Evolutionary conservation across 2,888 invertebrate genomes (phyloP).

Genomic region (Cyaniris semiargus): DNA sequence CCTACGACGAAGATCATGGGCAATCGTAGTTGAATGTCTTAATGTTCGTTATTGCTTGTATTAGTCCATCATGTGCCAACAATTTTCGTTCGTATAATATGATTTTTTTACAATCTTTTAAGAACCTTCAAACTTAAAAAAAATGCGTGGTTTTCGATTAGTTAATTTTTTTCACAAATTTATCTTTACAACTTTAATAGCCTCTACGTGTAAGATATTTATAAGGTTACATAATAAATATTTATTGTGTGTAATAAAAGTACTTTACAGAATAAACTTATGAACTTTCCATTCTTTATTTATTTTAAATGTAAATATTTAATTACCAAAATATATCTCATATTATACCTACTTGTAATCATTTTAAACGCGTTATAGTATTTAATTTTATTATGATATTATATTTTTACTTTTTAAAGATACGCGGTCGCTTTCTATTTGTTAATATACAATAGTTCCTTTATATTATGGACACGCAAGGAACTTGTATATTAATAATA

Average conservation of each 20-base stretch:
- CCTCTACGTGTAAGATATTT: neutral
- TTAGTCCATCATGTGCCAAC: neutral
- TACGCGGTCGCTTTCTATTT: neutral
- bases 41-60: neutral
- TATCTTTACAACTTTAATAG: neutral
- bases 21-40: neutral
- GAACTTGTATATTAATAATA: neutral
- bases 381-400: neutral
- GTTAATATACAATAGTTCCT: constrained; percentile 9
- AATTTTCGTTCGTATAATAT: neutral
- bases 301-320: constrained; percentile 3
- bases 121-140: neutral
- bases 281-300: neutral
- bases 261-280: neutral
- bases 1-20: neutral
- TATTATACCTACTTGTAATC: neutral
- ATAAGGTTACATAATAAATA: neutral
- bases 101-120: neutral
- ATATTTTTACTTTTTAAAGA: constrained; percentile 1
- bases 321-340: neutral
- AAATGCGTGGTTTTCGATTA: neutral
- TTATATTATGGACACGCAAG: constrained; percentile 6
- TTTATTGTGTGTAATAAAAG: neutral
- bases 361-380: neutral
- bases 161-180: neutral